Base-by-base conservation (phyloP, 1,140 invertebrate species). In the Bombus superbus region DNA sequence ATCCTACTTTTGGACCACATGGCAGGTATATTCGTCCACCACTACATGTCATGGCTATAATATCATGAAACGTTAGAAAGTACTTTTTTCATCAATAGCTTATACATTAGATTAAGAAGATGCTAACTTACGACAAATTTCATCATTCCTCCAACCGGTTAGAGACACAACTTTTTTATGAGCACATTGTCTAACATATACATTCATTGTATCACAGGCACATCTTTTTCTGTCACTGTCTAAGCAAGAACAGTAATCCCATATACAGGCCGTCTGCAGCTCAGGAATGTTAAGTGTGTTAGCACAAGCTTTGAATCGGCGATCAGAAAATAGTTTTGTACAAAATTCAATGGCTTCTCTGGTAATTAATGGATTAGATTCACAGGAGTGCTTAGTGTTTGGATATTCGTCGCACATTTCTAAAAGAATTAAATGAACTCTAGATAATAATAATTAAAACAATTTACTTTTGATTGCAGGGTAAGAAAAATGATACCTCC, bases 231-330 rank as follows among this genome's bases (percentile, higher is more conserved):
- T 95, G 91, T 96, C 96, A 82, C 77, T 87, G 64, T 95, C 91
- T 13, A 93, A 91, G 88, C 98, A 98, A n/a, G 96, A 95, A 91
- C 97, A 98, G 92, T 97, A 98, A 92, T 98, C 98, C 94, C 96
- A 97, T 85, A 96, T 95, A 91, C 98, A 98, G 5, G 97, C 96
- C 91, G 97, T 95, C 80, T 96, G 85, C 66, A 97, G 84, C 79
- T 96, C 88, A 38, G 94, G 88, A 81, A 96, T 93, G 89, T 96
- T 96, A 88, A 97, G 95, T 13, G 96, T 96, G 89, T 94, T 95
- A 9, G 96, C 96, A 92, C 97, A 98, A 72, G 95, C 94, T 28
- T 94, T 92, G 88, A 98, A 97, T 92, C 96, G 96, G 18, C 95
- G 92, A 92, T 97, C 97, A 8, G 95, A 94, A 68, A 97, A 94